Evolutionary conservation across 2,113 vertebrate species (phyloP).

Genomic region (Tetraodon nigroviridis): DNA sequence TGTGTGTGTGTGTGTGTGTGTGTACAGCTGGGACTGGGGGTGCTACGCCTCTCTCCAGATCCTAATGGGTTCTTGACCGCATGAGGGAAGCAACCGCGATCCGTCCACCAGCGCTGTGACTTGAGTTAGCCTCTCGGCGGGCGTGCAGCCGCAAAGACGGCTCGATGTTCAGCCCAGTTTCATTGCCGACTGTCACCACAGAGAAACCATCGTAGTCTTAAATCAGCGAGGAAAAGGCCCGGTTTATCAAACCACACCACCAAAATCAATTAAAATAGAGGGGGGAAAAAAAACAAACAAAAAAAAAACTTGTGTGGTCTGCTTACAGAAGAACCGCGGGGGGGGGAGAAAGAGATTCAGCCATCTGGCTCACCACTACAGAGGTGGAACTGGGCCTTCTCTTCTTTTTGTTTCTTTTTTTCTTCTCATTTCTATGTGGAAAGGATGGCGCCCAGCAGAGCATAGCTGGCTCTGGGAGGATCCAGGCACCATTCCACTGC

Average conservation of each 20-base stretch:
- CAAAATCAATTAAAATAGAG: not conserved
- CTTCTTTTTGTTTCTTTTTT: constrained; percentile 9
- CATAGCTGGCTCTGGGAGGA: constrained; percentile 36
- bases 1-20: constrained; percentile 23
- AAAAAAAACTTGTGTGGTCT: constrained; percentile 15
- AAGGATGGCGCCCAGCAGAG: constrained; percentile 51
- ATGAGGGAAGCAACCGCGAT: constrained; percentile 46
- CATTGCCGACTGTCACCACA: constrained; percentile 8
- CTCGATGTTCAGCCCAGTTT: constrained; percentile 11
- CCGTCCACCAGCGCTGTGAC: constrained; percentile 29
- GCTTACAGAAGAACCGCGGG: constrained; percentile 29
- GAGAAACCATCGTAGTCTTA: constrained; percentile 8
- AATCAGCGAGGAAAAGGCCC: not conserved
- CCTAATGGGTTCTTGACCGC: constrained; percentile 47
- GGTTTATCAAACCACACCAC: not conserved
- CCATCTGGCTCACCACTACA: constrained; percentile 53
- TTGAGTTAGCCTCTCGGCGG: constrained; percentile 18
- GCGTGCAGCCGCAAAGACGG: constrained; percentile 9
- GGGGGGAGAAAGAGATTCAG: constrained; percentile 20
- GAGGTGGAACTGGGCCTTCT: constrained; percentile 27
- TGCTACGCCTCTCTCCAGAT: constrained; percentile 50
- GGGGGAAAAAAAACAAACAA: constrained; percentile 10
- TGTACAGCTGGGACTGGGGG: constrained; percentile 16
- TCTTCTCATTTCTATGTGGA: constrained; percentile 30
- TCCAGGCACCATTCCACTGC: constrained; percentile 46